These are phyloP conservation scores for Holotrichia oblita DNA, from an alignment of 1,140 invertebrate species.

Conservation along the genomic window DNA sequence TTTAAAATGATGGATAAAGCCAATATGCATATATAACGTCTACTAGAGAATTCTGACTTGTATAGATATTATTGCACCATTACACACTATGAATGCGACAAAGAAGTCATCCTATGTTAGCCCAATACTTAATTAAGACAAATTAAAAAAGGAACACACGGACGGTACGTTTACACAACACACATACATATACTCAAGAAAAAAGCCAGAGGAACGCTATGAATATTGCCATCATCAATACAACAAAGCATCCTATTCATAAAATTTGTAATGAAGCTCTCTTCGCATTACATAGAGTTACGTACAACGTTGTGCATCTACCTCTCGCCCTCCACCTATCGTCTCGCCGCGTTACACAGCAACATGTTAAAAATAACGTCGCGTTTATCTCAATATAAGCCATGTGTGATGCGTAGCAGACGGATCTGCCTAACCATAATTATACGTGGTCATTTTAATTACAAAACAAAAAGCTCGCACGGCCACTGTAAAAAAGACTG, in stretches of 20 bases:
- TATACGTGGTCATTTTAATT: conserved; percentile 53
- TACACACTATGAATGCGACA: no score
- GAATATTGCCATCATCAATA: conserved; percentile 15
- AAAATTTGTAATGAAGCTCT: conserved; percentile 38
- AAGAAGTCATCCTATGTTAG: not conserved
- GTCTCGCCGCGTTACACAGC: conserved; percentile 36
- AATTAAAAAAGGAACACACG: conserved; percentile 18
- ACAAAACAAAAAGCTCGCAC: conserved; percentile 48
- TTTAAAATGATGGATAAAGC: no score
- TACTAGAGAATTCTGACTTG: no score
- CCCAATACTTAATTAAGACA: conserved; percentile 8
- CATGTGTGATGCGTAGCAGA: conserved; percentile 47
- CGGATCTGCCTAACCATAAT: conserved; percentile 47
- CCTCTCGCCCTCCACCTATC: conserved; percentile 35
- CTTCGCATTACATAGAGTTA: not conserved
- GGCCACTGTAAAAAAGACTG: conserved; percentile 39
- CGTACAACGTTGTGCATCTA: not conserved
- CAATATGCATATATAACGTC: no score
- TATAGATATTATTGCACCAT: no score
- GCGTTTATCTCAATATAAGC: conserved; percentile 49
- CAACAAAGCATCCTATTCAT: conserved; percentile 36
- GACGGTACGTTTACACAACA: not conserved
- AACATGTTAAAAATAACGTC: conserved; percentile 48
- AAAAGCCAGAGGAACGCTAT: not conserved
- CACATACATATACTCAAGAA: not conserved